phyloP scores from a whole-genome alignment of 2,888 invertebrate genomes.

The Nomada goodeniana region DNA sequence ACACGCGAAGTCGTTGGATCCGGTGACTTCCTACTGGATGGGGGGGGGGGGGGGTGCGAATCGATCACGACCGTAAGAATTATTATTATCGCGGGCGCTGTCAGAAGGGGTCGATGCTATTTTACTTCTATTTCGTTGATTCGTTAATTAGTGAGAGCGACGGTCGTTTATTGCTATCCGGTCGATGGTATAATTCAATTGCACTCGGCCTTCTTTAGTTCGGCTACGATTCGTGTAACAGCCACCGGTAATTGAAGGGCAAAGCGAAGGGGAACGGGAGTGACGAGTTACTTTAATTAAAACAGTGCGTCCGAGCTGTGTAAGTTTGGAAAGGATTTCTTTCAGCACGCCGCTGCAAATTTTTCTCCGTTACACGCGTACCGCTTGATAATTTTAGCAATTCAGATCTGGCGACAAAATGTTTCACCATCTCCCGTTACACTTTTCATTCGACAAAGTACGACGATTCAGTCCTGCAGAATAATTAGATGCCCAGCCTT shows the following conservation, averaged over 20 bases:
- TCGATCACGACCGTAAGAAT: too few relatives aligned
- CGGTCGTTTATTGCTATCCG: background rate
- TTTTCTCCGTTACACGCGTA: background rate
- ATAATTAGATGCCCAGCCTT: too few relatives aligned
- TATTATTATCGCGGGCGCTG: too few relatives aligned
- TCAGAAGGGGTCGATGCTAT: too few relatives aligned
- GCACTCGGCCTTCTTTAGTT: background rate
- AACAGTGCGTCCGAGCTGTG: background rate
- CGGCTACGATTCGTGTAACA: background rate
- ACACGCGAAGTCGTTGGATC: too few relatives aligned
- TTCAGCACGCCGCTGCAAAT: background rate
- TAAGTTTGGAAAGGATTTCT: background rate
- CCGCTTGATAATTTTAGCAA: background rate
- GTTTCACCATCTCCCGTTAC: background rate
- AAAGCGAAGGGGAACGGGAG: background rate
- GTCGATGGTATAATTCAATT: conserved; percentile 6
- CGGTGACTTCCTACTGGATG: too few relatives aligned
- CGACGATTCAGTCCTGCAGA: too few relatives aligned
- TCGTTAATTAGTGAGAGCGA: background rate
- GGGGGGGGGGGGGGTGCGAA: too few relatives aligned
- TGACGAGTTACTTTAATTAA: conserved; percentile 38
- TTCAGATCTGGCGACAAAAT: background rate
- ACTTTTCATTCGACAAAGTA: too few relatives aligned
- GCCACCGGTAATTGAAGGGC: background rate
- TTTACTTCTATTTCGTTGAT: background rate